A percentile compares a stretch with the other conserved stretches of the same genome.
phyloP scores from a whole-genome alignment of 2,113 vertebrate genomes.

The Tonatia bakeri region DNA sequence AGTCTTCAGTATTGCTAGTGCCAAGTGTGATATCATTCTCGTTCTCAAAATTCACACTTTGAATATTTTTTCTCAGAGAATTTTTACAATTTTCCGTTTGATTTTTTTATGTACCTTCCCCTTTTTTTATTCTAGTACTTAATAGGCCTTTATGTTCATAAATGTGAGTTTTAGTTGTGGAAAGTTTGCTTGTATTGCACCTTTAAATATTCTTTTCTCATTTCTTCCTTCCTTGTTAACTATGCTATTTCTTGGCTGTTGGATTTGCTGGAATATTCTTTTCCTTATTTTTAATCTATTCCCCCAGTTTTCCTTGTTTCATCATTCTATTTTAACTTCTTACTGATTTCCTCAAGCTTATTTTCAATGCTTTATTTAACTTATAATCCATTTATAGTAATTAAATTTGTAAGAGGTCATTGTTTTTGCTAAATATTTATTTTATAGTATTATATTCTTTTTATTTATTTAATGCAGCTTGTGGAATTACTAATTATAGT shows the following conservation, averaged over 20 bases:
- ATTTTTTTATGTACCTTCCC: background rate
- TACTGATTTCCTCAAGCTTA: background rate
- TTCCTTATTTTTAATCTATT: background rate
- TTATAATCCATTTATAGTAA: background rate
- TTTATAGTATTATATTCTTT: background rate
- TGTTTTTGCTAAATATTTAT: background rate
- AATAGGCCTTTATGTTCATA: background rate
- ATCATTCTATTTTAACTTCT: background rate
- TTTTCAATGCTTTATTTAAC: background rate
- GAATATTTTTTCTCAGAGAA: background rate
- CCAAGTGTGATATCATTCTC: background rate
- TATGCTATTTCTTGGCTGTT: background rate
- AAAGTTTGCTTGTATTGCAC: background rate
- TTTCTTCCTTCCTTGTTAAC: background rate
- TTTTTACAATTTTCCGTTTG: background rate
- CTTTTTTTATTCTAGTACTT: background rate
- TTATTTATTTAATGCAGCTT: background rate
- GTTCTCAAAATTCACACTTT: background rate
- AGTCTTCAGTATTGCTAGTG: background rate
- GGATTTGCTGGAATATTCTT: background rate
- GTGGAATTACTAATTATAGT: background rate
- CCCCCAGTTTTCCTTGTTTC: background rate
- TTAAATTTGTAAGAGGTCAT: background rate
- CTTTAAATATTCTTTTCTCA: background rate
- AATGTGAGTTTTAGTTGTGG: background rate